Conservation (phyloP, 2,113 vertebrate species). For the Microcebus jonahi region DNA sequence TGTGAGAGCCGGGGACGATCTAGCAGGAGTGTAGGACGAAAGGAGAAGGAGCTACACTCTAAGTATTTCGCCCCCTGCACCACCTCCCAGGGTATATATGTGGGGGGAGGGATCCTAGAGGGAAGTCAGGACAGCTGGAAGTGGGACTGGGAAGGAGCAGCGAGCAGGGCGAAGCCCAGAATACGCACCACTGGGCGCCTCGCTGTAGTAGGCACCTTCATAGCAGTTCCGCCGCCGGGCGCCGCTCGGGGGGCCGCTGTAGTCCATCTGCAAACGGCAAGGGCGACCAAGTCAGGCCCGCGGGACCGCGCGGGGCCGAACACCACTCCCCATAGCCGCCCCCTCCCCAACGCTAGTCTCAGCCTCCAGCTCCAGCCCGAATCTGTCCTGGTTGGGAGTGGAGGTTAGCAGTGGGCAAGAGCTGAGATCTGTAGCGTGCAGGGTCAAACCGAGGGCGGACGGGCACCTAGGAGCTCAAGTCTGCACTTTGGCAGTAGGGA, state of each 20-base stretch:
- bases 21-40: background rate
- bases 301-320: background rate
- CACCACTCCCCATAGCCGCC: background rate
- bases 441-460: background rate
- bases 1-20: background rate
- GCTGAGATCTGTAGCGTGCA: background rate
- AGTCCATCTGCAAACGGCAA: conserved; percentile 90
- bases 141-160: background rate
- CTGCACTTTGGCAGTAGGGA: background rate
- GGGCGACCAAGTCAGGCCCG: background rate
- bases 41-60: background rate
- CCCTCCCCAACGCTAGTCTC: background rate
- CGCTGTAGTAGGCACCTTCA: conserved; percentile 91
- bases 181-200: conserved; percentile 89
- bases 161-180: background rate
- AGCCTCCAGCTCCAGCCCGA: background rate
- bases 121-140: background rate
- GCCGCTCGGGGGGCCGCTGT: conserved; percentile 89
- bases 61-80: background rate
- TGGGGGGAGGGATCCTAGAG: background rate
- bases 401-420: background rate
- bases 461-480: background rate
- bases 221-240: conserved; percentile 90
- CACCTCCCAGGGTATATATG: background rate
- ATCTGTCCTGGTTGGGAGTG: background rate